phyloP scores from a whole-genome alignment of 2,113 vertebrate genomes.

The Eidolon helvum region DNA sequence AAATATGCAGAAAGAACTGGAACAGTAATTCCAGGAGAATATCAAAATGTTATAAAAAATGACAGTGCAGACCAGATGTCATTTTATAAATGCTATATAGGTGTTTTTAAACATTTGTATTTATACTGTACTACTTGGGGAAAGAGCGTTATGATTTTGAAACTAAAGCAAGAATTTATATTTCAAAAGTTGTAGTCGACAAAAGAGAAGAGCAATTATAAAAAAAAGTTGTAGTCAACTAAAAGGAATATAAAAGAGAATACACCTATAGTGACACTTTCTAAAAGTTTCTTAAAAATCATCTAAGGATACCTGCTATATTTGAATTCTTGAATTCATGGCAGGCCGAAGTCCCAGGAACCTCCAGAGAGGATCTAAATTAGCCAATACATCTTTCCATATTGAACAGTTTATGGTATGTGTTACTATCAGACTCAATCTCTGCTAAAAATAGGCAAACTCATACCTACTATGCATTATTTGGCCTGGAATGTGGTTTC shows the following conservation, averaged over 20 bases:
- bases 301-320: not conserved
- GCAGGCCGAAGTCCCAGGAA: not conserved
- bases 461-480: not conserved
- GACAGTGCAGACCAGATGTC: not conserved
- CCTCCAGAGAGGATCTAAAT: not conserved
- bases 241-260: not conserved
- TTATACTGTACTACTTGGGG: not conserved
- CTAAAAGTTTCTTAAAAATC: not conserved
- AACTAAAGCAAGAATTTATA: not conserved
- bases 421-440: not conserved
- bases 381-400: not conserved
- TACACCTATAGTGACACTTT: not conserved
- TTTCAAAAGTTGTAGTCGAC: not conserved
- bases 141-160: not conserved
- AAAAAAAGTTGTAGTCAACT: not conserved
- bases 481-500: not conserved
- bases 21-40: conserved; percentile 12
- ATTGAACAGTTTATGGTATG: not conserved
- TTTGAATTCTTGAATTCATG: not conserved
- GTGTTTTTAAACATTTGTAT: conserved; percentile 10
- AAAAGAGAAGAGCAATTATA: not conserved
- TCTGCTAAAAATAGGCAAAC: not conserved
- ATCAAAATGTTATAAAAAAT: conserved; percentile 27
- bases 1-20: conserved; percentile 1
- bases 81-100: not conserved